Evolutionary conservation across 2,888 invertebrate genomes (phyloP).

Genomic region (Beris chalybata): DNA sequence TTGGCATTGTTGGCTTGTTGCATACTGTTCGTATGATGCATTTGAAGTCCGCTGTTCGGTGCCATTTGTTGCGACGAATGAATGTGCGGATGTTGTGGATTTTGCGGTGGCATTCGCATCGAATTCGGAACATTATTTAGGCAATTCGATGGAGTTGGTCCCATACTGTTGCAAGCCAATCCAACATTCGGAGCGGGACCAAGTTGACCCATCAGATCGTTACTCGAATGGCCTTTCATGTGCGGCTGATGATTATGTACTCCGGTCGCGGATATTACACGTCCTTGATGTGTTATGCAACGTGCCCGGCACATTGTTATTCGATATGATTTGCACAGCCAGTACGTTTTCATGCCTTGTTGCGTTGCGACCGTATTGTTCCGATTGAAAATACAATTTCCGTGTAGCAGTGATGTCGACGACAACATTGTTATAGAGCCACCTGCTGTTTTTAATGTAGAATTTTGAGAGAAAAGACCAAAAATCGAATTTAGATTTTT

Average conservation of each 20-base stretch:
- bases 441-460: slow-evolving; percentile 40
- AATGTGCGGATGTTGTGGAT: slow-evolving; percentile 45
- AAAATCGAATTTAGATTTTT: slow-evolving; percentile 6
- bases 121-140: slow-evolving; percentile 1
- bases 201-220: slow-evolving; percentile 24
- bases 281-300: slow-evolving; percentile 56
- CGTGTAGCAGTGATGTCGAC: slow-evolving; percentile 56
- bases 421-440: slow-evolving; percentile 57
- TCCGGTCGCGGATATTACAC: slow-evolving; percentile 56
- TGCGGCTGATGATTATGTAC: slow-evolving; percentile 56
- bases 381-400: slow-evolving; percentile 56
- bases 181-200: neutral
- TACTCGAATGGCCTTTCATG: slow-evolving; percentile 46
- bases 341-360: slow-evolving; percentile 58
- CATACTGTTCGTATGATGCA: slow-evolving; percentile 19
- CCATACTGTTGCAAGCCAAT: neutral
- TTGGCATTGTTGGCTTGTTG: slow-evolving; percentile 36
- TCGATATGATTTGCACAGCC: slow-evolving; percentile 57
- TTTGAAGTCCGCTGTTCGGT: slow-evolving; percentile 16
- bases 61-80: slow-evolving; percentile 20
- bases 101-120: slow-evolving; percentile 36
- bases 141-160: neutral
- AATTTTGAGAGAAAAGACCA: slow-evolving; percentile 16
- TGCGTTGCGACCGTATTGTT: slow-evolving; percentile 58
- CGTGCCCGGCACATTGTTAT: slow-evolving; percentile 57